Base-by-base conservation (phyloP, 1,140 invertebrate genomes). In the Odontomachus brunneus region DNA sequence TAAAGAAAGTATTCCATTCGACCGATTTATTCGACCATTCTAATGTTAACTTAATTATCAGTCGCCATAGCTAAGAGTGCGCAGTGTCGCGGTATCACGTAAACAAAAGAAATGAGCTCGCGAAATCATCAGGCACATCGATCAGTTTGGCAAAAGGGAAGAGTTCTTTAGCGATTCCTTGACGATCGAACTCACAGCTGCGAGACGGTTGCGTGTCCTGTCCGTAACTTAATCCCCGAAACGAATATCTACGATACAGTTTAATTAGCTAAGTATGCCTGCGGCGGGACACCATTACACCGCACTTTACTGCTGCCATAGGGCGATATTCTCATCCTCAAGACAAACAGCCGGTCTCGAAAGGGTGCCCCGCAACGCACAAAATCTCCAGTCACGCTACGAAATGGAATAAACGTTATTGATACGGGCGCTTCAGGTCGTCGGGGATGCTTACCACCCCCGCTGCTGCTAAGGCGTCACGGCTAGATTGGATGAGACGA, bases 211-310 rank as follows among this genome's bases (percentile, higher is more conserved):
- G 85, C 86, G 67, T 88, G 73, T 48, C 49, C 55, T 4, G 33
- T 53, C 22, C 59, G 78, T 88, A 88, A 82, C 72, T 60, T 69
- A 78, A 88, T 83, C 83, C 81, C 71, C 29, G 55, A 88, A 86
- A 84, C 75, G 55, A 88, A 60, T 88, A 88, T 86, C 80, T 62
- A 83, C 82, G 84, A 80, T 84, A 90, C 83, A 88, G 88, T 91
- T 91, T 89, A 91, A 92, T 92, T 91, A 92, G 81, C 89, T 91
- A 91, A 92, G 91, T 92, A 91, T 71, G 88, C 88, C 63, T 63
- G 76, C 87, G 84, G 83, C 83, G 74, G 82, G 84, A 82, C 57
- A 81, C 81, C 85, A 89, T 91, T 91, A 92, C 85, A 22, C 80
- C 82, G 88, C 84, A 89, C 81, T 91, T 91, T 91, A 82, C 80